These are phyloP conservation scores for Aegotheles bennettii DNA, from an alignment of 2,113 vertebrate genomes.

Conservation along the genomic window DNA sequence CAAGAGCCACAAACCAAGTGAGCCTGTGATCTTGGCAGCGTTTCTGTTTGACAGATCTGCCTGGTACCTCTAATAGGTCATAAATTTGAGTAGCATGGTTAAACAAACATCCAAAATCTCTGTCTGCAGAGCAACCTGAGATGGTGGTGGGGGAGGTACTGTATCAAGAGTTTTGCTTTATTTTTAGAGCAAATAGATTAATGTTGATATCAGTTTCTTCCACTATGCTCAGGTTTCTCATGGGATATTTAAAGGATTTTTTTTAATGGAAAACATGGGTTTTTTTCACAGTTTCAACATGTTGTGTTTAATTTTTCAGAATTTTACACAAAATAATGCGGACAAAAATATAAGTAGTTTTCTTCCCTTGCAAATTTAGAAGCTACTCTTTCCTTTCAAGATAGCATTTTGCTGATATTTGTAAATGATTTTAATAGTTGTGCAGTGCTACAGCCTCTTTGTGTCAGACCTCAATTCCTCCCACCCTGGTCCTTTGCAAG, in stretches of 20 bases:
- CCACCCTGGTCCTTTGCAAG: background rate
- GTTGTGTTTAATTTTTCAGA: background rate
- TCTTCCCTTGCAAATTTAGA: background rate
- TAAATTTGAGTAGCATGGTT: background rate
- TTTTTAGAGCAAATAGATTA: background rate
- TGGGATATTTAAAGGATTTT: background rate
- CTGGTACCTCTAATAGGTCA: background rate
- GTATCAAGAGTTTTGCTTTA: background rate
- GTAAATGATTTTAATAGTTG: background rate
- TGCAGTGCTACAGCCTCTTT: background rate
- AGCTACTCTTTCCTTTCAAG: background rate
- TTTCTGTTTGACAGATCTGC: background rate
- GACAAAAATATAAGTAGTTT: background rate
- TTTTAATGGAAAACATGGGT: background rate
- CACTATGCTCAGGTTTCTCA: background rate
- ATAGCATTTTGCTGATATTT: background rate
- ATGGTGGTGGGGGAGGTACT: background rate
- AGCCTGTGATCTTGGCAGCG: background rate
- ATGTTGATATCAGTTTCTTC: background rate
- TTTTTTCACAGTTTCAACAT: background rate
- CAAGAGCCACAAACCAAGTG: background rate
- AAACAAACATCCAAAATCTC: background rate
- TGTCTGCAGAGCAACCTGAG: background rate
- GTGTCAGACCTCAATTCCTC: background rate
- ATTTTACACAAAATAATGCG: background rate